Evolutionary conservation across 2,888 invertebrate species (phyloP).

Genomic region (Aleiodes alternator): DNA sequence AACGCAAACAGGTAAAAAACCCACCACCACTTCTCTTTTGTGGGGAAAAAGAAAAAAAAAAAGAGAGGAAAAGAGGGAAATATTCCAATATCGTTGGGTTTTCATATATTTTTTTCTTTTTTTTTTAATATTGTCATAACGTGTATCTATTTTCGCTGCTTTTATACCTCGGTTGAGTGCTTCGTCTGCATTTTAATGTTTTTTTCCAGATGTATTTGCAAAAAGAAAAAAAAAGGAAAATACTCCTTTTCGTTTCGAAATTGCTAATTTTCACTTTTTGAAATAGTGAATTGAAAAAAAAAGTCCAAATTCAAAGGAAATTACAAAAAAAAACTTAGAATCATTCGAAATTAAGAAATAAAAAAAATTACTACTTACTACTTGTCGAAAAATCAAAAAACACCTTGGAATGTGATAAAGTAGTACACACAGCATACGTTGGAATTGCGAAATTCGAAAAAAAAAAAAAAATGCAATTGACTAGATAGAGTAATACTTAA

Average conservation of each 20-base stretch:
- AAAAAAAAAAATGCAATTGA: conserved; percentile 40
- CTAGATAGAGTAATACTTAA: conserved; percentile 44
- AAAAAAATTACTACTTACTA: conserved; percentile 41
- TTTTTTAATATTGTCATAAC: neutral
- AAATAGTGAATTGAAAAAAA: neutral
- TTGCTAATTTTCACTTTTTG: no score
- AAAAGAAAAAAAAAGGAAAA: neutral
- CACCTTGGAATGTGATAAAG: conserved; percentile 45
- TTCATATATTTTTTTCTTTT: neutral
- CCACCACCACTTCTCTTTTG: conserved; percentile 6
- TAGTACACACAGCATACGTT: conserved; percentile 40
- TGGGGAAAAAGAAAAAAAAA: neutral
- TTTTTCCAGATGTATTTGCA: neutral
- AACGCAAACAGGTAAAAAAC: conserved; percentile 1
- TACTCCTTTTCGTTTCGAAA: no score
- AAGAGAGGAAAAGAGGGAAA: neutral
- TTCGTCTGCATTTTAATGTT: neutral
- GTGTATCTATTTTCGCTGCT: neutral
- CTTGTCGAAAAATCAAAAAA: conserved; percentile 44
- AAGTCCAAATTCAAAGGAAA: neutral
- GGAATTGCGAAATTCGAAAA: conserved; percentile 13
- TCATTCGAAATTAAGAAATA: neutral
- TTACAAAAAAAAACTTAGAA: neutral
- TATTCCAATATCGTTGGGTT: conserved; percentile 22
- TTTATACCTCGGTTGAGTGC: conserved; percentile 12